phyloP scores from a whole-genome alignment of 2,888 invertebrate species.

The Ophion obscuratus region DNA sequence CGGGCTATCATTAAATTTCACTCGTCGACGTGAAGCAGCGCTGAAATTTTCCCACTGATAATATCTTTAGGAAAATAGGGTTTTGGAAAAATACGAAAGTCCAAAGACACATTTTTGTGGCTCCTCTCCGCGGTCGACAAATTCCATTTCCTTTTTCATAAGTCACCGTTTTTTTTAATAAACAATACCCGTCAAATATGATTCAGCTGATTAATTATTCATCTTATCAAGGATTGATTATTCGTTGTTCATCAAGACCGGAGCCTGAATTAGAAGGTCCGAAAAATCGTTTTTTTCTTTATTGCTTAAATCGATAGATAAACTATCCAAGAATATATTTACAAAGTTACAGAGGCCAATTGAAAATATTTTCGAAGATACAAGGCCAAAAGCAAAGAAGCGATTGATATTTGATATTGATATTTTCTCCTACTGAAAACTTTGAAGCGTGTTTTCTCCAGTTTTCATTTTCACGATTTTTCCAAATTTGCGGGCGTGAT shows the following conservation, averaged over 20 bases:
- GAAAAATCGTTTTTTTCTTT: too few species aligned
- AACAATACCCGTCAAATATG: background rate
- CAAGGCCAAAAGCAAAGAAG: too few species aligned
- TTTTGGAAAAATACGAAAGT: background rate
- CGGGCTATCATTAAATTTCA: slow-evolving; percentile 81
- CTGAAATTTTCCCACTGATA: background rate
- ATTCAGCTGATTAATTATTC: background rate
- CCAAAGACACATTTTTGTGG: background rate
- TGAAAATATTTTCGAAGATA: too few species aligned
- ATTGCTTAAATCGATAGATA: too few species aligned
- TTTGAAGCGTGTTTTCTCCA: too few species aligned
- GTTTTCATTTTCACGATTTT: too few species aligned
- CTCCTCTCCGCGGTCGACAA: background rate
- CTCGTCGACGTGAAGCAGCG: slow-evolving; percentile 68
- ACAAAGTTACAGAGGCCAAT: too few species aligned
- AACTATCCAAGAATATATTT: too few species aligned
- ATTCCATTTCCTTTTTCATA: background rate
- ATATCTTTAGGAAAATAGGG: slow-evolving; percentile 2
- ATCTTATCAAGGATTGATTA: background rate
- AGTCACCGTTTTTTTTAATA: background rate
- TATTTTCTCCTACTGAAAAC: too few species aligned
- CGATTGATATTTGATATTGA: too few species aligned
- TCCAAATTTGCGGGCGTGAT: too few species aligned
- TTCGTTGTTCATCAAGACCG: background rate
- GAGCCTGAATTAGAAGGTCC: too few species aligned